Conservation (phyloP, 2,888 invertebrate genomes). For the Lymantria monacha region DNA sequence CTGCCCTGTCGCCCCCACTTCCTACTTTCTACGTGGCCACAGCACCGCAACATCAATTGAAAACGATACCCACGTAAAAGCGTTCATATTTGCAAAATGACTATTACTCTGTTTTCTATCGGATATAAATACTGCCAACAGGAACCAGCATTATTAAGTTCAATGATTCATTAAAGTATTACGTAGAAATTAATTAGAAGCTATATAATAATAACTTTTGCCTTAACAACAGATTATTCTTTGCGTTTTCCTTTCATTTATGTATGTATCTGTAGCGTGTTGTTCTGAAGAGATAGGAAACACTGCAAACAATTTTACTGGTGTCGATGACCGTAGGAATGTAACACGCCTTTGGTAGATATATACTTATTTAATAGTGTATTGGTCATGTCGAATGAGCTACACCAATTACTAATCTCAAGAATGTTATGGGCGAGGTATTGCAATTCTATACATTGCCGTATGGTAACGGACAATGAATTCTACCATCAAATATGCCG, state of each 20-base stretch:
- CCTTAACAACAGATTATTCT: too few species aligned
- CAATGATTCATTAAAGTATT: too few species aligned
- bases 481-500: too few species aligned
- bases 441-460: neutral
- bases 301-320: slow-evolving; percentile 17
- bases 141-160: too few species aligned
- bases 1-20: slow-evolving; percentile 43
- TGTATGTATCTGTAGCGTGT: too few species aligned
- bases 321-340: slow-evolving; percentile 32
- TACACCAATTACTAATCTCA: slow-evolving; percentile 45
- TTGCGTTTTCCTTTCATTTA: too few species aligned
- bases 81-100: too few species aligned
- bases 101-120: too few species aligned
- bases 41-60: slow-evolving; percentile 34
- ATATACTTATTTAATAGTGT: slow-evolving; percentile 24
- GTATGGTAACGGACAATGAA: too few species aligned
- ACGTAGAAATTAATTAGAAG: too few species aligned
- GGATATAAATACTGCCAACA: slow-evolving; percentile 23
- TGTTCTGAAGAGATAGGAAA: too few species aligned
- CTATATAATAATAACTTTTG: too few species aligned
- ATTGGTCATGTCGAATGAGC: slow-evolving; percentile 33
- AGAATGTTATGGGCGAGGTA: slow-evolving; percentile 24
- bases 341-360: slow-evolving; percentile 24
- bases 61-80: slow-evolving; percentile 27
- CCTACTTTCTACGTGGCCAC: slow-evolving; percentile 45